phyloP scores from a whole-genome alignment of 2,797 vertebrate genomes.

The Cichlasoma orientale region DNA sequence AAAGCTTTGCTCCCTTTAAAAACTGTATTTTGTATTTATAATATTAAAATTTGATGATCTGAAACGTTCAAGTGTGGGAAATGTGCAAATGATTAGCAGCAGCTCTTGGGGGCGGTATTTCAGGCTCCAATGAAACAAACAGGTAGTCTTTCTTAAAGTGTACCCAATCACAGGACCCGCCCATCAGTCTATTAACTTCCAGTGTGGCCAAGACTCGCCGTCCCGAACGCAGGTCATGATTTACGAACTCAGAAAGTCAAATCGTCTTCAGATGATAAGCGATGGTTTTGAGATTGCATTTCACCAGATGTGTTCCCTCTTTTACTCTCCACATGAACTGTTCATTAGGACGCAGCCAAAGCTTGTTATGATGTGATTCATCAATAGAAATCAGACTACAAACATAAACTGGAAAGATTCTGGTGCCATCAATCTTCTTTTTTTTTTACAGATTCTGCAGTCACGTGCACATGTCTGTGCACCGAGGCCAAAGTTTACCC shows the following conservation, averaged over 20 bases:
- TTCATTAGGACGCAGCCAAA: neutral
- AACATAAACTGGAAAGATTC: neutral
- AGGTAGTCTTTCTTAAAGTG: neutral
- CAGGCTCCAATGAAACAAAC: neutral
- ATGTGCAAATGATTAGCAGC: neutral
- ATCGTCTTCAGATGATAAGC: neutral
- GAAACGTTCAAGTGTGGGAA: too few relatives aligned
- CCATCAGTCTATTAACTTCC: neutral
- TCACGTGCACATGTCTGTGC: neutral
- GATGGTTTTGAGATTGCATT: neutral
- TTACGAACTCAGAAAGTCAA: neutral
- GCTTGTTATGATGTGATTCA: constrained; percentile 1
- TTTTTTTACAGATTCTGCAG: neutral
- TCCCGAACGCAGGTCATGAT: neutral
- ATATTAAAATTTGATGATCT: too few relatives aligned
- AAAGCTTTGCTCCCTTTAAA: too few relatives aligned
- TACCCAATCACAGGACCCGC: neutral
- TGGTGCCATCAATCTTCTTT: neutral
- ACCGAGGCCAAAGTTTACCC: neutral
- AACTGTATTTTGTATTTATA: too few relatives aligned
- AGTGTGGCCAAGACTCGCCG: neutral
- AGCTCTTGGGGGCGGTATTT: neutral
- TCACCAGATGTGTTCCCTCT: neutral
- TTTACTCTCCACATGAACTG: neutral
- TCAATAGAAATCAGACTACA: neutral